Evolutionary conservation across 2,797 vertebrate genomes (phyloP).

Genomic region (Pantherophis vulpinus): DNA sequence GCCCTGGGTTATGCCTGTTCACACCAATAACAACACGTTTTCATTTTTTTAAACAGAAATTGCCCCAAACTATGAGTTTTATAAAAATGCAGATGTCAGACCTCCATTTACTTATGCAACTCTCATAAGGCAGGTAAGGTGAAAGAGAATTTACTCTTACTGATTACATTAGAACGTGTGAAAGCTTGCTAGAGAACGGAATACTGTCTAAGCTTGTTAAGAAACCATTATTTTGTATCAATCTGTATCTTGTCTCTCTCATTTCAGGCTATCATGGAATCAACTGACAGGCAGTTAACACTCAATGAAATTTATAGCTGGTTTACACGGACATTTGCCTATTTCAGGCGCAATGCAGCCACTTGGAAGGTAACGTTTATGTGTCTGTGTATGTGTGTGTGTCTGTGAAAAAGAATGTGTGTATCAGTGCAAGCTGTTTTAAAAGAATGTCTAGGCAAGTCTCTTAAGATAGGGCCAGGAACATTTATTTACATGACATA

Average conservation of each 20-base stretch:
- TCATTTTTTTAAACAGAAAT: conserved; percentile 91
- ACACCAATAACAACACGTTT: conserved; percentile 68
- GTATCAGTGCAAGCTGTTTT: conserved; percentile 46
- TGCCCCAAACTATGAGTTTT: conserved; percentile 99
- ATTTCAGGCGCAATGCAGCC: conserved; percentile 98
- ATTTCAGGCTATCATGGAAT: conserved; percentile 99
- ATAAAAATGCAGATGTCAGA: conserved; percentile 99
- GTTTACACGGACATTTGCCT: conserved; percentile 99
- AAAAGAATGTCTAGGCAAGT: conserved; percentile 62
- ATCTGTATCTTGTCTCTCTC: conserved; percentile 86
- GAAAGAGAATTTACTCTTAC: conserved; percentile 87
- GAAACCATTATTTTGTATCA: conserved; percentile 90
- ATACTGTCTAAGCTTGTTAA: conserved; percentile 80
- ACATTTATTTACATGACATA: conserved; percentile 89
- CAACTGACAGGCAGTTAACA: conserved; percentile 98
- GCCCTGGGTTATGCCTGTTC: conserved; percentile 21
- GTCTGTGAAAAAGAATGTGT: neutral
- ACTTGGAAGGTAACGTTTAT: conserved; percentile 93
- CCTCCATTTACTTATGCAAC: conserved; percentile 99
- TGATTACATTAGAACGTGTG: conserved; percentile 94
- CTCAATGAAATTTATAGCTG: conserved; percentile 99
- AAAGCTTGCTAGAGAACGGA: conserved; percentile 73
- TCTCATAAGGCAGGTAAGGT: conserved; percentile 99
- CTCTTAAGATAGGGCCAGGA: conserved; percentile 72
- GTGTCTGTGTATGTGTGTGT: neutral